Percentiles rank a stretch among this genome's conserved stretches.
Evolutionary conservation across 2,797 vertebrate species (phyloP).

Genomic region (Holocentrus rufus): DNA sequence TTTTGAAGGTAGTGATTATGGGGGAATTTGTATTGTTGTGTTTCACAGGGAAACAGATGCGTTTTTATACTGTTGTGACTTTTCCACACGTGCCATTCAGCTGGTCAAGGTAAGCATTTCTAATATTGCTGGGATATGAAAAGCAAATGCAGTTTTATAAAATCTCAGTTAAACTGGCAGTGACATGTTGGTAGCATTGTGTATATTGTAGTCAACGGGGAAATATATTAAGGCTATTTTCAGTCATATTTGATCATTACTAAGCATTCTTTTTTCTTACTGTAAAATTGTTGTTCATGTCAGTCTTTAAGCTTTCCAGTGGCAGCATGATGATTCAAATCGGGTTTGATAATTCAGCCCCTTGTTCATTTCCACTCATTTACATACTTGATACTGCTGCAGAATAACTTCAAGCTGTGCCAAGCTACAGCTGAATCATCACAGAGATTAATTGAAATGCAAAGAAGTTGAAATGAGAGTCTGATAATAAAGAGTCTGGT

Average conservation of each 20-base stretch:
- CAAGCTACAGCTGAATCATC: background rate
- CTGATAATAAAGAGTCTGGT: background rate
- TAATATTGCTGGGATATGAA: background rate
- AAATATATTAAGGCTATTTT: background rate
- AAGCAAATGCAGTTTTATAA: background rate
- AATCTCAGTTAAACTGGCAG: background rate
- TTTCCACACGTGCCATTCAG: conserved; percentile 88
- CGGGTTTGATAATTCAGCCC: background rate
- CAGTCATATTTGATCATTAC: too few species aligned
- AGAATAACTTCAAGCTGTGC: background rate
- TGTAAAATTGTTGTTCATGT: background rate
- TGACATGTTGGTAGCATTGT: background rate
- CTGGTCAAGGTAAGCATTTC: conserved; percentile 86
- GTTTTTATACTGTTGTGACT: conserved; percentile 95
- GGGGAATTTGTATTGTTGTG: conserved; percentile 21
- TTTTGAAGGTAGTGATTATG: conserved; percentile 12
- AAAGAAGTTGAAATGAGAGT: background rate
- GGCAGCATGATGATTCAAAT: background rate
- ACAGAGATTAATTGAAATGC: background rate
- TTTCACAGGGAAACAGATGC: conserved; percentile 74
- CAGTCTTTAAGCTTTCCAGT: background rate
- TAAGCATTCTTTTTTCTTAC: too few species aligned
- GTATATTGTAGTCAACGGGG: background rate
- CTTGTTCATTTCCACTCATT: background rate
- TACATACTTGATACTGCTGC: background rate